These are phyloP conservation scores for Colinus virginianus DNA, from an alignment of 2,113 vertebrate species.

Conservation along the genomic window DNA sequence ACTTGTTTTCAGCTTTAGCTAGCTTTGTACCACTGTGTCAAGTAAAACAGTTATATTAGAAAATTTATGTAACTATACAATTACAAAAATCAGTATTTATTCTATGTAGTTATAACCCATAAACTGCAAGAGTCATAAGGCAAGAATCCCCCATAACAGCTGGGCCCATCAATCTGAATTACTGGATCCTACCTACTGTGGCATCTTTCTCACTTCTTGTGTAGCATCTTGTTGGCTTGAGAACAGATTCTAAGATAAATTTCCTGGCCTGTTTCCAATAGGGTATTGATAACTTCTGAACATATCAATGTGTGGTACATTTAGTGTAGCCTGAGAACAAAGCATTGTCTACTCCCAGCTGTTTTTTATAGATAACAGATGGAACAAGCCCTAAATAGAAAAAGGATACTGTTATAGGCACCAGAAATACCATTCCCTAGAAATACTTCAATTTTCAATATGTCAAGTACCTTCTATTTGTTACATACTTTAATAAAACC, in stretches of 20 bases:
- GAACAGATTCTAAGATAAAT: not conserved
- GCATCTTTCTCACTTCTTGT: not conserved
- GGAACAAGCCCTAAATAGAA: not conserved
- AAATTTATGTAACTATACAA: not conserved
- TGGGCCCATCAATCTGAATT: not conserved
- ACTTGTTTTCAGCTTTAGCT: not conserved
- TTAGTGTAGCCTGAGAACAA: not conserved
- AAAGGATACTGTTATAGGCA: not conserved
- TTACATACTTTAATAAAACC: not conserved
- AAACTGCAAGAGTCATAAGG: not conserved
- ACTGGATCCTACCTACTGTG: fast-evolving
- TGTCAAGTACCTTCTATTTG: not conserved
- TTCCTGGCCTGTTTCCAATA: not conserved
- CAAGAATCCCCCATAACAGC: not conserved
- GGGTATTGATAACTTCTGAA: not conserved
- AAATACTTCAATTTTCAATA: not conserved
- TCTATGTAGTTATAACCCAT: not conserved
- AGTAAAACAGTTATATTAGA: not conserved
- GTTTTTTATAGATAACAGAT: not conserved
- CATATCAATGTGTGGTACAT: fast-evolving
- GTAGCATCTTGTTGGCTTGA: not conserved
- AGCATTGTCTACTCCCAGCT: not conserved
- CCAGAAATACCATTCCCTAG: not conserved
- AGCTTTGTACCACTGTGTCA: not conserved
- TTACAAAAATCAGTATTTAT: not conserved